Conservation (phyloP, 2,888 invertebrate species). For the Cryptophagus acutangulus region DNA sequence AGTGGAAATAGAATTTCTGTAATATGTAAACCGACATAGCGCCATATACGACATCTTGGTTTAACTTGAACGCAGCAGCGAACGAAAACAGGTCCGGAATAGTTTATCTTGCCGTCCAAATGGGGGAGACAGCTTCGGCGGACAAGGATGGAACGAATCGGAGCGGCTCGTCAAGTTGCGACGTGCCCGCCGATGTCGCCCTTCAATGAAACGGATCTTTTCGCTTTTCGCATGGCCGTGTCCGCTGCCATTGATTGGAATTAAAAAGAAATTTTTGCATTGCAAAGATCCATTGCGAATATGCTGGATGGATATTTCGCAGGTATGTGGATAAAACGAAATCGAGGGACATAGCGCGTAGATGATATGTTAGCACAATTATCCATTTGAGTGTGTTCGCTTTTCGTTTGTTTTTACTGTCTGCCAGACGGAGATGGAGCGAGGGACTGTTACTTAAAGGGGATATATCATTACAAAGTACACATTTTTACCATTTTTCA, state of each 20-base stretch:
- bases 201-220: too few species aligned
- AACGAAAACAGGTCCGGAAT: constrained; percentile 50
- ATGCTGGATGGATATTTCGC: too few species aligned
- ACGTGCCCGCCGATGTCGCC: constrained; percentile 31
- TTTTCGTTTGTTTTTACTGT: constrained; percentile 31
- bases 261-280: too few species aligned
- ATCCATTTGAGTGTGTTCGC: constrained; percentile 32
- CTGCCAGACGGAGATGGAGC: constrained; percentile 34
- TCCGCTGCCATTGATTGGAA: too few species aligned
- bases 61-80: constrained; percentile 41
- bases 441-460: constrained; percentile 45
- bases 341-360: constrained; percentile 12
- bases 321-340: too few species aligned
- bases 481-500: constrained; percentile 22
- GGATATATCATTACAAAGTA: constrained; percentile 35
- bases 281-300: too few species aligned
- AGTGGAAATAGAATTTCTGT: constrained; percentile 42
- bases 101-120: constrained; percentile 43
- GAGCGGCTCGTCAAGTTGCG: constrained; percentile 33
- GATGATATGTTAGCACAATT: too few species aligned
- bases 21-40: constrained; percentile 42
- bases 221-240: too few species aligned
- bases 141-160: constrained; percentile 33
- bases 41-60: constrained; percentile 46
- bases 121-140: constrained; percentile 44